phyloP scores from a whole-genome alignment of 1,140 invertebrate genomes.

The Laupala kohalensis region DNA sequence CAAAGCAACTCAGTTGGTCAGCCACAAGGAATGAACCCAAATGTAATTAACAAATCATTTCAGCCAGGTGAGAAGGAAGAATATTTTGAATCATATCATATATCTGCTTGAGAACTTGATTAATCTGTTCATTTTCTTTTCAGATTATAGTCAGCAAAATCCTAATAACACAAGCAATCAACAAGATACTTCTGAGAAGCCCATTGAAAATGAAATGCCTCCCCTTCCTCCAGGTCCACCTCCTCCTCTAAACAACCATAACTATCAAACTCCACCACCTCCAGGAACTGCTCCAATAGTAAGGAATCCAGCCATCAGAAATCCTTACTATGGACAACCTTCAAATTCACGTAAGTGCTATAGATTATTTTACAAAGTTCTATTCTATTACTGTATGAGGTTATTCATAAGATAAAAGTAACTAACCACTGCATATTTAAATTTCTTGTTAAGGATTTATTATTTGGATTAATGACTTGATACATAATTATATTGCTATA shows the following conservation, averaged over 20 bases:
- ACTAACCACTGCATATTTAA: too few species aligned
- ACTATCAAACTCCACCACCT: neutral
- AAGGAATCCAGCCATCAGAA: too few species aligned
- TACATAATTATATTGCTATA: too few species aligned
- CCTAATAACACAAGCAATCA: neutral
- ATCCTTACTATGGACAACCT: slow-evolving; percentile 6
- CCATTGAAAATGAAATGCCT: slow-evolving; percentile 1
- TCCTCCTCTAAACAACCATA: neutral
- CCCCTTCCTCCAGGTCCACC: slow-evolving; percentile 10
- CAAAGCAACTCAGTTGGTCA: neutral
- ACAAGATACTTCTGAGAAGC: neutral
- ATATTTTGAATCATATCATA: neutral
- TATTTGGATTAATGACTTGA: too few species aligned
- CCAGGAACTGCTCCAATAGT: slow-evolving; percentile 5
- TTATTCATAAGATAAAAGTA: too few species aligned
- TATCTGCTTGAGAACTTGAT: too few species aligned
- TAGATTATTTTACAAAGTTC: neutral
- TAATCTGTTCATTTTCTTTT: neutral
- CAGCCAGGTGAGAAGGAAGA: neutral
- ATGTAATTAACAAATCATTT: neutral
- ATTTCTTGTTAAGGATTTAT: too few species aligned
- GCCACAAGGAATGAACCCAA: neutral
- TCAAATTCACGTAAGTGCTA: neutral
- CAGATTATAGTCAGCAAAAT: slow-evolving; percentile 2
- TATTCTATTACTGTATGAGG: neutral